A percentile compares a stretch with the other conserved stretches of the same genome.
Conservation (phyloP, 1,140 invertebrate genomes). For the Platyura marginata region DNA sequence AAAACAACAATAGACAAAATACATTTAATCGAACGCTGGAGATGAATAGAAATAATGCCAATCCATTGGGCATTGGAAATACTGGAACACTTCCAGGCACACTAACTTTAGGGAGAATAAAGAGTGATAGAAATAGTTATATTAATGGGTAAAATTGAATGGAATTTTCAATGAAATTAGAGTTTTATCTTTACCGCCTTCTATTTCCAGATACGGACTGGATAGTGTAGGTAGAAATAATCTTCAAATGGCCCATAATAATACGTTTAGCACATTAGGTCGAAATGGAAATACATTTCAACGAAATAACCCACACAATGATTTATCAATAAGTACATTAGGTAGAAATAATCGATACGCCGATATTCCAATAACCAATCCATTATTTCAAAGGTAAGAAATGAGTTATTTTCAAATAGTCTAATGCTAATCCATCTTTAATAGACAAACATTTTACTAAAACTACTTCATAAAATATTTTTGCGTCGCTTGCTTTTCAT, state of each 20-base stretch:
- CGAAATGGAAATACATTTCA: constrained; percentile 26
- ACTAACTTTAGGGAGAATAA: constrained; percentile 20
- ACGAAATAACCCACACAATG: constrained; percentile 18
- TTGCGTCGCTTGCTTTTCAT: too few relatives aligned
- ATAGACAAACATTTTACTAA: too few relatives aligned
- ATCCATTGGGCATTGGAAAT: constrained; percentile 15
- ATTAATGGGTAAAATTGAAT: constrained; percentile 12
- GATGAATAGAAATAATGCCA: constrained; percentile 21
- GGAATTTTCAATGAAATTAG: background rate
- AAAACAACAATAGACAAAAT: constrained; percentile 25
- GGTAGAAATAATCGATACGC: constrained; percentile 19
- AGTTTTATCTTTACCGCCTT: background rate
- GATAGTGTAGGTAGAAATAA: constrained; percentile 19
- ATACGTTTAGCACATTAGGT: constrained; percentile 30
- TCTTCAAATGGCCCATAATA: constrained; percentile 24
- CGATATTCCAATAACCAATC: constrained; percentile 34
- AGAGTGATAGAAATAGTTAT: constrained; percentile 20
- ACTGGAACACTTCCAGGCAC: constrained; percentile 13
- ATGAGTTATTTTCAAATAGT: too few relatives aligned
- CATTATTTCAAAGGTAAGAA: constrained; percentile 35
- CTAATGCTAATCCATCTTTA: too few relatives aligned
- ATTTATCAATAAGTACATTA: constrained; percentile 8
- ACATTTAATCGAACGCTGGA: constrained; percentile 22
- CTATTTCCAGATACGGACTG: constrained; percentile 12
- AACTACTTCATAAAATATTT: too few relatives aligned